phyloP scores from a whole-genome alignment of 2,113 vertebrate species.

The Petrocephalus zakoni region DNA sequence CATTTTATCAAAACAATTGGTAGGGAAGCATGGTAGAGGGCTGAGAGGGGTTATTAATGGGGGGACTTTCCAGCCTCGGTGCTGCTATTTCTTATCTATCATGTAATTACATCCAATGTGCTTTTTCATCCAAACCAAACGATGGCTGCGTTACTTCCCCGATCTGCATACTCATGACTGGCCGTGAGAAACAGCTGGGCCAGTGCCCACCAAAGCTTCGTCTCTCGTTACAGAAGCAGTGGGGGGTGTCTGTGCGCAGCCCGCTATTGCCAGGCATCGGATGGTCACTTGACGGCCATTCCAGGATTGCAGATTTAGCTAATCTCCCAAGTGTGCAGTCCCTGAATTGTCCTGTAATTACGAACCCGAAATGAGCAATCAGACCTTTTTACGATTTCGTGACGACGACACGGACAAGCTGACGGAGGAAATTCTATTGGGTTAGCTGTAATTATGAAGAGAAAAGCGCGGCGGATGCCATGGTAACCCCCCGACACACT shows the following conservation, averaged over 20 bases:
- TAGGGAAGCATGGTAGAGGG: neutral
- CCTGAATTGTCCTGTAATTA: neutral
- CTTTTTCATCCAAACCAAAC: neutral
- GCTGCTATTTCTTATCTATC: constrained; percentile 31
- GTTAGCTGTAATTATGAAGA: neutral
- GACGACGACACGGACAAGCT: neutral
- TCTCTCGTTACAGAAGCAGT: neutral
- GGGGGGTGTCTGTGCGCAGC: neutral
- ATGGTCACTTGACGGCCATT: neutral
- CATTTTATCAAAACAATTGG: neutral
- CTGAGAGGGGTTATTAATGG: neutral
- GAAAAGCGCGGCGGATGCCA: neutral
- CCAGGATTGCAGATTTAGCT: neutral
- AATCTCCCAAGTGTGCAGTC: neutral
- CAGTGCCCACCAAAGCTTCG: neutral
- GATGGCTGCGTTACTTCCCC: neutral
- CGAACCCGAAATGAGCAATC: neutral
- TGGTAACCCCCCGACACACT: neutral
- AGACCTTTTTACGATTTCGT: neutral
- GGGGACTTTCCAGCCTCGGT: constrained; percentile 33
- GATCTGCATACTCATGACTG: neutral
- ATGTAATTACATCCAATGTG: constrained; percentile 19
- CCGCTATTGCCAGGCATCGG: neutral
- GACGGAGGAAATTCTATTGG: neutral
- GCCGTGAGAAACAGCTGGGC: neutral